phyloP scores from a whole-genome alignment of 37 sponge, comb jelly and placozoan species.

The Lycopodina hypogea region DNA sequence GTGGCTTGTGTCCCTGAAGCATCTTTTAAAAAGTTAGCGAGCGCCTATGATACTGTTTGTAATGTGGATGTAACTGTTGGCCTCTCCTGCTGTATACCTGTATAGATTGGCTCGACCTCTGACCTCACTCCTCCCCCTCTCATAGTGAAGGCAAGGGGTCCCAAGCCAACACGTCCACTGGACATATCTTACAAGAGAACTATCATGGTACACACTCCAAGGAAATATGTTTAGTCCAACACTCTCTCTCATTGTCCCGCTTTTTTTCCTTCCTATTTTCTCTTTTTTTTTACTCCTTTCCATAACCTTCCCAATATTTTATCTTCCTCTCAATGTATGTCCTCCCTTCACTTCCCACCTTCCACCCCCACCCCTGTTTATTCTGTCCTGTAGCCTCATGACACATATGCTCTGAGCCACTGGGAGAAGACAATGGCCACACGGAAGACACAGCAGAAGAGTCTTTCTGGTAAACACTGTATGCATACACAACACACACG shows the following conservation, averaged over 20 bases:
- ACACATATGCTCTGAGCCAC: conserved; percentile 65
- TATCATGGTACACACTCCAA: neutral
- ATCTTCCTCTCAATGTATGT: neutral
- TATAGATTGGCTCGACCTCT: neutral
- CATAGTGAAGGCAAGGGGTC: neutral
- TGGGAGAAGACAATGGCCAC: conserved; percentile 71
- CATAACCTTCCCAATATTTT: neutral
- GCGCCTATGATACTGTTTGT: too few species aligned
- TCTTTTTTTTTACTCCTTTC: too few species aligned
- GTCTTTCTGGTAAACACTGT: conserved; percentile 32
- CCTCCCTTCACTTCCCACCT: neutral
- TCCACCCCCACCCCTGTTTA: neutral
- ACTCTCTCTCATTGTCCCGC: too few species aligned
- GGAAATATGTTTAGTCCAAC: neutral
- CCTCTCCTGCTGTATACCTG: neutral
- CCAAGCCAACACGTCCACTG: neutral
- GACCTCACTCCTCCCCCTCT: neutral
- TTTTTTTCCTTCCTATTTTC: too few species aligned
- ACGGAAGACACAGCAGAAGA: conserved; percentile 62
- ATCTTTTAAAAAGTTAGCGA: too few species aligned
- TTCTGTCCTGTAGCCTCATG: conserved; percentile 35
- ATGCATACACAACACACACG: neutral
- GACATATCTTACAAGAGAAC: conserved; percentile 17
- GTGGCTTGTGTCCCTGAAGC: too few species aligned
- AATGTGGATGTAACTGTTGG: neutral